phyloP scores from a whole-genome alignment of 2,113 vertebrate genomes.

The Ceyx cyanopectus region DNA sequence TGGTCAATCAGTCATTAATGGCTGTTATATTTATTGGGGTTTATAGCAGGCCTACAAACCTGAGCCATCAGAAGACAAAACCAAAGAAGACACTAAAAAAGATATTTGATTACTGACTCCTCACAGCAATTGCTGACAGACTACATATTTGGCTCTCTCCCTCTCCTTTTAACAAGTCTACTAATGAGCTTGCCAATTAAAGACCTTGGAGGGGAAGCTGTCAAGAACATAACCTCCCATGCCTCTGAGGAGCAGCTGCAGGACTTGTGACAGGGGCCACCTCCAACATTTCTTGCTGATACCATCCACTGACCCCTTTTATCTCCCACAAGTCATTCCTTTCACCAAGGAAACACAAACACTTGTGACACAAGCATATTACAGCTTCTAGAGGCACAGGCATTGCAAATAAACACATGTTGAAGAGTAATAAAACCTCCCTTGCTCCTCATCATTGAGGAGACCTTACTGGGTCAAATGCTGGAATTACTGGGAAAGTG shows the following conservation, averaged over 20 bases:
- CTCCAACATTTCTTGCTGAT: background rate
- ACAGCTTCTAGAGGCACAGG: background rate
- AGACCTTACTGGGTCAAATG: background rate
- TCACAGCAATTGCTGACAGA: conserved; percentile 46
- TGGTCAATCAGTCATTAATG: conserved; percentile 63
- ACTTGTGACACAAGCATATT: background rate
- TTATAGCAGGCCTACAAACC: conserved; percentile 62
- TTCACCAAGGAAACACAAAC: conserved; percentile 20
- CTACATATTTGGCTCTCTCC: conserved; percentile 33
- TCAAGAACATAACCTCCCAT: conserved; percentile 47
- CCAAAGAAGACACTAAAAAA: conserved; percentile 18
- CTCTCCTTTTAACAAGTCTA: background rate
- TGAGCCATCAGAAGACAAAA: conserved; percentile 19
- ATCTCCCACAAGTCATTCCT: background rate
- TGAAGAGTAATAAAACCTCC: background rate
- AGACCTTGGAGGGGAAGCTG: conserved; percentile 49
- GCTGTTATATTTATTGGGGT: conserved; percentile 62
- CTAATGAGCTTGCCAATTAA: conserved; percentile 68
- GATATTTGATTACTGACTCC: conserved; percentile 39
- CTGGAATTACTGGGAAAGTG: background rate
- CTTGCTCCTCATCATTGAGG: background rate
- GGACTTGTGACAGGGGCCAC: background rate
- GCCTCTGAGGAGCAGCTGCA: background rate
- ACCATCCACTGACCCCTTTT: background rate
- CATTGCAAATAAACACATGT: background rate